Evolutionary conservation across 2,888 invertebrate species (phyloP), one percentile per base, ranked within the genome.

Genomic region (Bhutanitis thaidina): DNA sequence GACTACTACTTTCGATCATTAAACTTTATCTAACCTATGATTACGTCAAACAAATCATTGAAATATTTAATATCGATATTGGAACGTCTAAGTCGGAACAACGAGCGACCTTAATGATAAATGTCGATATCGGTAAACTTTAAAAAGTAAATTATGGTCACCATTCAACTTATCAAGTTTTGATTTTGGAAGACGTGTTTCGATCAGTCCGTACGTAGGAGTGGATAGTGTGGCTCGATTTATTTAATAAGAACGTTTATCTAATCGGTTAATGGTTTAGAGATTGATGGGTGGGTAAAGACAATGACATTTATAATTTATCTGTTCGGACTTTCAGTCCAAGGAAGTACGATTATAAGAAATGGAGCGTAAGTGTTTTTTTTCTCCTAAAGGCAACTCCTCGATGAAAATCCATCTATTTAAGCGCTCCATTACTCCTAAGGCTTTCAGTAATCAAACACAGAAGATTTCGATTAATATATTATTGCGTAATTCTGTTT

Each of bases 221-320:
- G 76, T 81, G 77, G 80, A 80, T 73, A 78, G 77, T 57, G 59
- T 45, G 74, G 34, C 12, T 75, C 69, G 68, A 66, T 69, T 72
- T 68, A 66, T 64, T 74, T 69, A 69, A 78, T 75, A 76, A 73
- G 71, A 64, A 48, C 49, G 16, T 63, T 64, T 76, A 85, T 86
- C 84, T 84, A 77, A 85, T 85, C 83, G 71, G 58, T 65, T 82
- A 86, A 84, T 85, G 83, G 80, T 51, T 57, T 43, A 48, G 74
- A 79, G 84, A 84, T 86, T 72, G 83, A 86, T 84, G 76, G 63
- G 58, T 65, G 66, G 68, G 65, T 54, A 62, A 59, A 62, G 65
- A 76, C 77, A 76, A 77, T 73, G 65, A 71, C 61, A 60, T 67
- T 70, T 74, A 70, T 67, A 68, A 66, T 70, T 70, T 68, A 67